Evolutionary conservation across 2,113 vertebrate genomes (phyloP).

Genomic region (Chaetorhynchus papuensis): DNA sequence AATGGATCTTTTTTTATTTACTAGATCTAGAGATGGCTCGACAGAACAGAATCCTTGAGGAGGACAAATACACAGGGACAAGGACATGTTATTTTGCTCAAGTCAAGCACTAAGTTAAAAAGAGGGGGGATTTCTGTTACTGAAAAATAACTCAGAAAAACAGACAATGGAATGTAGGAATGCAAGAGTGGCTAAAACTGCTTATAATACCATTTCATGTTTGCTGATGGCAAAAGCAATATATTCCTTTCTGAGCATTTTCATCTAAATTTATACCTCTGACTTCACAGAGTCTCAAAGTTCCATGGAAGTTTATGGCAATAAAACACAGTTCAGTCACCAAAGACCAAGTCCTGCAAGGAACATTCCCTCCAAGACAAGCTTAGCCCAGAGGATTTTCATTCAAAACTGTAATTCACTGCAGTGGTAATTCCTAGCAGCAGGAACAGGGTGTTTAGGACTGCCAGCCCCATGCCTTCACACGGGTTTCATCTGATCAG

Average conservation of each 20-base stretch:
- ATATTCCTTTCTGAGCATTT: neutral
- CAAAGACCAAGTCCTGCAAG: neutral
- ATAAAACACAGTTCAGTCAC: neutral
- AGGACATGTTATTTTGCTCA: neutral
- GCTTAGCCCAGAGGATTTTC: neutral
- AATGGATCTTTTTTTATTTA: neutral
- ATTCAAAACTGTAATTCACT: neutral
- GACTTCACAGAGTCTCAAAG: neutral
- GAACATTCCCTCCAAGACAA: neutral
- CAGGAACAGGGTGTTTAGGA: neutral
- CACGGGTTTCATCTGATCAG: neutral
- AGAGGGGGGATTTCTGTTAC: neutral
- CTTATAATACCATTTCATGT: neutral
- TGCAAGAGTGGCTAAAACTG: neutral
- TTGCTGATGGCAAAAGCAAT: neutral
- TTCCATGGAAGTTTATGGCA: neutral
- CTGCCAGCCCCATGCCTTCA: neutral
- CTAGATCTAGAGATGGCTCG: neutral
- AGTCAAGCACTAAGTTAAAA: neutral
- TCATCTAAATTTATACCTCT: neutral
- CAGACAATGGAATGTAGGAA: neutral
- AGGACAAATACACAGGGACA: neutral
- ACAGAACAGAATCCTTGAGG: neutral
- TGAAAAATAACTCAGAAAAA: neutral
- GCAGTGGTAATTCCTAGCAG: neutral